A percentile compares a stretch with the other conserved stretches of the same genome.
Conservation (phyloP, 2,797 vertebrate genomes). For the Caiman crocodilus region DNA sequence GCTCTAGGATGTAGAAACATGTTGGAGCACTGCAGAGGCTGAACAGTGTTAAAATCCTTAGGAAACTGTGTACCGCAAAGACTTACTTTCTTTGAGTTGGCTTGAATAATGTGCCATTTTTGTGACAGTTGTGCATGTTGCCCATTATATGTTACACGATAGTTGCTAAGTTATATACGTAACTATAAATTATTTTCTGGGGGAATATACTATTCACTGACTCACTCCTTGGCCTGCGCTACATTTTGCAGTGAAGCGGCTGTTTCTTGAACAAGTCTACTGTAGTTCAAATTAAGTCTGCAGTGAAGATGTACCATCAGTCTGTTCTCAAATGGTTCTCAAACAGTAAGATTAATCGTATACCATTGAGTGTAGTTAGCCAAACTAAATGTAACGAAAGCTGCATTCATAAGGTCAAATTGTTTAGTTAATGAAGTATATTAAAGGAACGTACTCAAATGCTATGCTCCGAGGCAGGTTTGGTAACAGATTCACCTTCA, state of each 20-base stretch:
- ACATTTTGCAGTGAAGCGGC: neutral
- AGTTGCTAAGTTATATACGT: neutral
- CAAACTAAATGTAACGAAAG: no score
- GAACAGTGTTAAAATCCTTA: neutral
- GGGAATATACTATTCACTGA: no score
- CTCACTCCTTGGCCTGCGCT: fast-evolving
- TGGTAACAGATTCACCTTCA: no score
- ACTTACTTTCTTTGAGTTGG: neutral
- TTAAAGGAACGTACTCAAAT: no score
- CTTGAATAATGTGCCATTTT: neutral
- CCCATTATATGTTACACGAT: neutral
- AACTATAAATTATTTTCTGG: neutral
- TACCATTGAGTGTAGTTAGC: neutral
- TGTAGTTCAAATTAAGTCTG: neutral
- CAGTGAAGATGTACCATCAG: neutral
- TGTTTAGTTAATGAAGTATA: no score
- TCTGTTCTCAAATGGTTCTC: neutral
- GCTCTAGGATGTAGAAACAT: fast-evolving
- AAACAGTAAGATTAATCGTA: neutral
- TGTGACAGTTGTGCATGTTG: fast-evolving
- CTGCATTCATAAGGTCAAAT: no score
- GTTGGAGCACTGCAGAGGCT: neutral
- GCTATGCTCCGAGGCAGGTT: no score
- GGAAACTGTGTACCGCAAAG: neutral
- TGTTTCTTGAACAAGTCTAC: neutral